These are phyloP conservation scores for Adelosebastes latens DNA, from an alignment of 2,797 vertebrate genomes.

Conservation along the genomic window DNA sequence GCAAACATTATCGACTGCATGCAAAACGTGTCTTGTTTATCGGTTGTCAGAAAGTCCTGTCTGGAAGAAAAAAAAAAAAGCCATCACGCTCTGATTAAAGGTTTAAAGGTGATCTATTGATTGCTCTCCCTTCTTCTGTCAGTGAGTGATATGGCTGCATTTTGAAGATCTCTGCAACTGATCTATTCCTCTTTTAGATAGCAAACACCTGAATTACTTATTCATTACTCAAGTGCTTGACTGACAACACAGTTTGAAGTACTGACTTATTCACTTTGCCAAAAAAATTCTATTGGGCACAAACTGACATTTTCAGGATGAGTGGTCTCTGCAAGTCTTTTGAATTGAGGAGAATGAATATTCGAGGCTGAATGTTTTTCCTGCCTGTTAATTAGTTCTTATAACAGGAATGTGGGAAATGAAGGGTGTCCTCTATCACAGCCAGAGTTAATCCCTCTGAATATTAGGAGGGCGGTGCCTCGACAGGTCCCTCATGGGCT, in stretches of 20 bases:
- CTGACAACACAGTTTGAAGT: constrained; percentile 60
- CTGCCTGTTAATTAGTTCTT: constrained; percentile 72
- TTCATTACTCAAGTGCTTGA: constrained; percentile 67
- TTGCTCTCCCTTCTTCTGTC: constrained; percentile 44
- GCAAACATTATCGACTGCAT: constrained; percentile 41
- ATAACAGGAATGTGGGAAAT: constrained; percentile 61
- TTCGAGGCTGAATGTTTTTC: constrained; percentile 55
- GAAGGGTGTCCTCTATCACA: constrained; percentile 67
- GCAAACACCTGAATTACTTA: constrained; percentile 70
- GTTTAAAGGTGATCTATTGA: constrained; percentile 56
- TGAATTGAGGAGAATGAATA: constrained; percentile 60
- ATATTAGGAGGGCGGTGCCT: constrained; percentile 59
- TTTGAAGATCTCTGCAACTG: constrained; percentile 61
- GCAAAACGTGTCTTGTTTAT: constrained; percentile 51
- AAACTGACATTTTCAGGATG: constrained; percentile 67
- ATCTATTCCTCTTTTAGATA: constrained; percentile 54
- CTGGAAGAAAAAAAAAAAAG: constrained; percentile 14
- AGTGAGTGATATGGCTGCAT: constrained; percentile 49
- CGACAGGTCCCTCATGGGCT: constrained; percentile 38
- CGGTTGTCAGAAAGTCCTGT: constrained; percentile 46
- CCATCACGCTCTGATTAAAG: constrained; percentile 32
- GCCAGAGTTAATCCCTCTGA: constrained; percentile 61
- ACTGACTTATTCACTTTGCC: constrained; percentile 66
- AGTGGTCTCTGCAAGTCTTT: constrained; percentile 57
- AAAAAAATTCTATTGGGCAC: constrained; percentile 39